phyloP scores from a whole-genome alignment of 2,113 vertebrate species.

The Typhlomys cinereus region DNA sequence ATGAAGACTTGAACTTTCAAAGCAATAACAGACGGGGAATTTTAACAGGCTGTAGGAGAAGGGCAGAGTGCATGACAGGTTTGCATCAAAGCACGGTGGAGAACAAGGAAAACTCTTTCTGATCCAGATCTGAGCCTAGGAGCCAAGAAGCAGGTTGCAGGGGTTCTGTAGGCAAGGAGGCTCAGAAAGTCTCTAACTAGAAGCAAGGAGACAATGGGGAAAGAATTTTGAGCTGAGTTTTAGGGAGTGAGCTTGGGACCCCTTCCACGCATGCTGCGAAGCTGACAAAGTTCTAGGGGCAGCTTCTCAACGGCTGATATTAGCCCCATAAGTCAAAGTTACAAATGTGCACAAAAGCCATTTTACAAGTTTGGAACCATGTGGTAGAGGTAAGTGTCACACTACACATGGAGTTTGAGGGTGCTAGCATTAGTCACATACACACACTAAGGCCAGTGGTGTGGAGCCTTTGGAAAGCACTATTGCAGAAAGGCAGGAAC shows the following conservation, averaged over 20 bases:
- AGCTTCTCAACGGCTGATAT: not conserved
- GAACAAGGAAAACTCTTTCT: not conserved
- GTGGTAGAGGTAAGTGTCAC: not conserved
- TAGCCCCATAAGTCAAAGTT: not conserved
- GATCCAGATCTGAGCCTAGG: not conserved
- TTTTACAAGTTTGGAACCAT: not conserved
- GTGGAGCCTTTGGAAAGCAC: not conserved
- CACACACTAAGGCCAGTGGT: not conserved
- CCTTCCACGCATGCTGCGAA: not conserved
- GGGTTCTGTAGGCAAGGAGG: not conserved
- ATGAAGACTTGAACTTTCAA: not conserved
- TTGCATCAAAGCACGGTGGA: not conserved
- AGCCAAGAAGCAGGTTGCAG: not conserved
- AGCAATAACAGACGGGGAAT: not conserved
- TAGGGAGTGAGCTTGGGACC: not conserved
- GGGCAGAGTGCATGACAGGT: not conserved
- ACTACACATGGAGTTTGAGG: not conserved
- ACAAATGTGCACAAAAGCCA: not conserved
- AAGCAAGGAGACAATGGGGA: not conserved
- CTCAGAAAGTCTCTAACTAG: not conserved
- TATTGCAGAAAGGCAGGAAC: not conserved
- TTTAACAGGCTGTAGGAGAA: too few relatives aligned
- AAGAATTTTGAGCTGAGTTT: not conserved
- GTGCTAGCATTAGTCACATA: not conserved
- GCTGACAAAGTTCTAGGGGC: not conserved